A percentile compares a stretch with the other conserved stretches of the same genome.
These are phyloP conservation scores for Sarcoramphus papa DNA, from an alignment of 2,797 vertebrate species.

Conservation along the genomic window DNA sequence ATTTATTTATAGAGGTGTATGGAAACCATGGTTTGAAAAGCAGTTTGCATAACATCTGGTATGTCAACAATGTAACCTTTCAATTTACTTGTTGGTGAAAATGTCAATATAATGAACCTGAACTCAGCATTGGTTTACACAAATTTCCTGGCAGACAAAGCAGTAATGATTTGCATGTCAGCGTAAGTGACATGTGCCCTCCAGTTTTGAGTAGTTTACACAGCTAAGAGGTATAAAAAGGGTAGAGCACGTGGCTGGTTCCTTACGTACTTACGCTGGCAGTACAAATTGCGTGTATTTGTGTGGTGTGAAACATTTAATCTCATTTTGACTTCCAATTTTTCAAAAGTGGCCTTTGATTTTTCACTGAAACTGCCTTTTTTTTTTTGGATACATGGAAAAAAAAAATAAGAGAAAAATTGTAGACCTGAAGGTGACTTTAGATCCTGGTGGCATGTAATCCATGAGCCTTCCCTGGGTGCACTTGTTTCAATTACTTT, in stretches of 20 bases:
- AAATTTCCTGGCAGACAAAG: slow-evolving; percentile 64
- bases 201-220: slow-evolving; percentile 46
- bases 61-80: slow-evolving; percentile 56
- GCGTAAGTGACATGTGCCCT: slow-evolving; percentile 40
- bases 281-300: background rate
- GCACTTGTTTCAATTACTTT: background rate
- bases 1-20: slow-evolving; percentile 53
- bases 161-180: slow-evolving; percentile 62
- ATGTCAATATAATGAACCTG: slow-evolving; percentile 54
- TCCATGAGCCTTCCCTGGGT: background rate
- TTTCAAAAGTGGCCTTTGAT: background rate
- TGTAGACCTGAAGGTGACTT: background rate
- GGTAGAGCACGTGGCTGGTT: background rate
- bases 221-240: slow-evolving; percentile 27
- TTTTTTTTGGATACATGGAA: background rate
- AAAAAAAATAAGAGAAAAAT: background rate
- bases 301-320: background rate
- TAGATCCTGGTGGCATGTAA: background rate
- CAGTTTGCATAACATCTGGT: slow-evolving; percentile 56
- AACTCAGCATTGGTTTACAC: slow-evolving; percentile 53
- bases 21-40: slow-evolving; percentile 24
- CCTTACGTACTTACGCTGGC: background rate
- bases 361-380: background rate
- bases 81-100: slow-evolving; percentile 51
- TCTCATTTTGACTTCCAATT: background rate